A percentile compares a stretch with the other conserved stretches of the same genome.
phyloP scores from a whole-genome alignment of 2,888 invertebrate genomes.

The Tachina fera region DNA sequence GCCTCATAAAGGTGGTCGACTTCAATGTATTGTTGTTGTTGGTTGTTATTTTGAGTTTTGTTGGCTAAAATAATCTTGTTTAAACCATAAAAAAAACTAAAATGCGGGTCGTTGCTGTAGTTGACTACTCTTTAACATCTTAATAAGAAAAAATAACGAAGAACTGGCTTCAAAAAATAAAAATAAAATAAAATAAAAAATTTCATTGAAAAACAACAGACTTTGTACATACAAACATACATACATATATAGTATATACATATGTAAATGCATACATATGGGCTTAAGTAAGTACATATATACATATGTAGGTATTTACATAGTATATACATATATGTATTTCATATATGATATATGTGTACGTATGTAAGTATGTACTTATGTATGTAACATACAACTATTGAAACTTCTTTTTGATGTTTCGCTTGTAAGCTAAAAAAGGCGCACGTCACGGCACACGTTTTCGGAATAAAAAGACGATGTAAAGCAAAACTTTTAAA shows the following conservation, averaged over 20 bases:
- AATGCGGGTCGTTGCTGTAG: slow-evolving; percentile 53
- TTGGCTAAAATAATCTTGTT: slow-evolving; percentile 56
- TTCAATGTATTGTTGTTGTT: slow-evolving; percentile 40
- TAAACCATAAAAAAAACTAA: slow-evolving; percentile 54
- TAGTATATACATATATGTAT: background rate
- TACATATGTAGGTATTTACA: slow-evolving; percentile 29
- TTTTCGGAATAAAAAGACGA: slow-evolving; percentile 33
- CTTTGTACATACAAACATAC: slow-evolving; percentile 7
- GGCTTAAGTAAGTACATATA: too few species aligned
- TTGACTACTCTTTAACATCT: slow-evolving; percentile 54
- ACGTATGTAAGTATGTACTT: slow-evolving; percentile 24
- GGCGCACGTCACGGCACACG: slow-evolving; percentile 66
- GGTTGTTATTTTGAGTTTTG: slow-evolving; percentile 49
- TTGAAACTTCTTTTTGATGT: slow-evolving; percentile 46
- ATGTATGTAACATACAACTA: slow-evolving; percentile 41
- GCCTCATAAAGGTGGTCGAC: slow-evolving; percentile 69
- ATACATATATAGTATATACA: background rate
- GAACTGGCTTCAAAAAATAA: slow-evolving; percentile 52
- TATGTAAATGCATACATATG: background rate
- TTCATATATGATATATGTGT: too few species aligned
- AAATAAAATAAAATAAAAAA: slow-evolving; percentile 26
- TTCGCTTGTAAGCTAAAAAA: slow-evolving; percentile 34
- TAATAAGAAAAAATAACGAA: slow-evolving; percentile 52
- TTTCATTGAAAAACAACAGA: slow-evolving; percentile 53
- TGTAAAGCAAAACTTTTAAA: slow-evolving; percentile 53